Evolutionary conservation across 2,888 invertebrate genomes (phyloP).

Genomic region (Podabrus alpinus): DNA sequence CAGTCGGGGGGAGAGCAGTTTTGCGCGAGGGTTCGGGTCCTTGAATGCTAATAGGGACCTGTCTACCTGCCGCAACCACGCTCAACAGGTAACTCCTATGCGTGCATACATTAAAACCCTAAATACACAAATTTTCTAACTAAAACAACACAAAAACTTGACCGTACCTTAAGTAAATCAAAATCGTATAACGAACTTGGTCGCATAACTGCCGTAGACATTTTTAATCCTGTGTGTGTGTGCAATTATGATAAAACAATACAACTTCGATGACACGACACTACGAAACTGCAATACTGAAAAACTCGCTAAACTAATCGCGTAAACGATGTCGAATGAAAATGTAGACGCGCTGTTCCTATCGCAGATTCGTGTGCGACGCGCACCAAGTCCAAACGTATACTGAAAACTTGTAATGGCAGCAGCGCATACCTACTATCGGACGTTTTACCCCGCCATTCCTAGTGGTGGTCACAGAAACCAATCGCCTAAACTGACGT

Average conservation of each 20-base stretch:
- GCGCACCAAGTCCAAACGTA: constrained; percentile 64
- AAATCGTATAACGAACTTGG: constrained; percentile 75
- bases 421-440: constrained; percentile 35
- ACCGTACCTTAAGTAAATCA: constrained; percentile 75
- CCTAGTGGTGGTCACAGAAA: constrained; percentile 26
- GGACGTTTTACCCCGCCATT: constrained; percentile 22
- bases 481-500: constrained; percentile 31
- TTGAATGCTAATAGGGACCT: constrained; percentile 37
- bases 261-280: constrained; percentile 23
- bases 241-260: constrained; percentile 2
- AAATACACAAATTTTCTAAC: constrained; percentile 19
- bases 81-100: constrained; percentile 26
- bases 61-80: constrained; percentile 31
- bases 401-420: constrained; percentile 52
- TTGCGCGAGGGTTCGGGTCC: constrained; percentile 30
- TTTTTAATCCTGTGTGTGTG: constrained; percentile 52
- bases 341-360: constrained; percentile 61
- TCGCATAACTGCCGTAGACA: constrained; percentile 81
- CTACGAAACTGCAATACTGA: constrained; percentile 58
- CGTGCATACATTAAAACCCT: constrained; percentile 18
- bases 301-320: constrained; percentile 49
- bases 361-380: constrained; percentile 62
- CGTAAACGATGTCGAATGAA: constrained; percentile 50
- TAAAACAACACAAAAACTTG: constrained; percentile 26
- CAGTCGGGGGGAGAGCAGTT: constrained; percentile 1